Percentiles rank a stretch among this genome's conserved stretches.
Evolutionary conservation across 2,888 invertebrate species (phyloP).

Genomic region (Zhuqinia jingwanae): DNA sequence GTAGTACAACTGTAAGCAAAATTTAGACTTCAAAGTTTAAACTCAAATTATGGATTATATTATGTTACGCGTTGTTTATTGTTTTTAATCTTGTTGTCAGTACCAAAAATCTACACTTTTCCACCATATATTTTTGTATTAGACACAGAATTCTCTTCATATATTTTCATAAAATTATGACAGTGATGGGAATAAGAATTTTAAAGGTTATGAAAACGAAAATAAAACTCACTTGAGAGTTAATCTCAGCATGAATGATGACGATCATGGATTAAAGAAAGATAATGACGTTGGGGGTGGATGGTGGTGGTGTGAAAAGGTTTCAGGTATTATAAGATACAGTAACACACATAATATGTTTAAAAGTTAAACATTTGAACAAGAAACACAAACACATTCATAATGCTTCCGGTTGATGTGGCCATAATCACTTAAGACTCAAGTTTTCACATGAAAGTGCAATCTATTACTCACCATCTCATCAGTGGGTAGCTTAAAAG

Average conservation of each 20-base stretch:
- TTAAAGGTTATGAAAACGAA: no score
- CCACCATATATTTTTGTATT: no score
- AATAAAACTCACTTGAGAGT: not conserved
- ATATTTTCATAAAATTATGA: no score
- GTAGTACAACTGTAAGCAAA: no score
- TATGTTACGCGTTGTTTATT: not conserved
- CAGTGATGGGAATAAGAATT: no score
- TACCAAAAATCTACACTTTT: not conserved
- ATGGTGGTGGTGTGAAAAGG: not conserved
- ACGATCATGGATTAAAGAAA: not conserved
- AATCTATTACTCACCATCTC: constrained; percentile 38
- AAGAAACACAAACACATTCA: not conserved
- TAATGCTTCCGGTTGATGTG: constrained; percentile 27
- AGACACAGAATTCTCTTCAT: no score
- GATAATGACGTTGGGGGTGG: not conserved
- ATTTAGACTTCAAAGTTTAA: not conserved
- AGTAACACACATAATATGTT: not conserved
- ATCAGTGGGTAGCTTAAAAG: constrained; percentile 16
- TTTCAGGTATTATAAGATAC: not conserved
- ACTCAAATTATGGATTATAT: constrained; percentile 2
- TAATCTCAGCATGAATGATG: not conserved
- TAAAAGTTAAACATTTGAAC: not conserved
- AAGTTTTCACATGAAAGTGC: constrained; percentile 38
- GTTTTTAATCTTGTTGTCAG: not conserved
- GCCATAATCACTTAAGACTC: constrained; percentile 12